Evolutionary conservation across 2,797 vertebrate species (phyloP).

Genomic region (Danionella dracula): DNA sequence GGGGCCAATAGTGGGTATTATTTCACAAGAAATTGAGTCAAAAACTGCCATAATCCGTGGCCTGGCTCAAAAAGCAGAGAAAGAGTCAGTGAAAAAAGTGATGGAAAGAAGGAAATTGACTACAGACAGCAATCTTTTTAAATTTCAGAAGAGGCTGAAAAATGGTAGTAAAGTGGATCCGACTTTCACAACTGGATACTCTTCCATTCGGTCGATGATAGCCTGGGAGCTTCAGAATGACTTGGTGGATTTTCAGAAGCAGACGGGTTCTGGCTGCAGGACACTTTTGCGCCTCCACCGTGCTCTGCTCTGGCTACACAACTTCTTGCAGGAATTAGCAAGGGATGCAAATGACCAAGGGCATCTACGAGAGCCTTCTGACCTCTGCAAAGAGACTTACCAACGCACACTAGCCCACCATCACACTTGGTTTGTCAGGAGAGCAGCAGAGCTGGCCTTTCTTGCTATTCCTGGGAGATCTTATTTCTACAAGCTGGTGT

Average conservation of each 20-base stretch:
- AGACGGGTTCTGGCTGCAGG: constrained; percentile 70
- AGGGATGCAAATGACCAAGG: constrained; percentile 45
- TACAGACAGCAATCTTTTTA: neutral
- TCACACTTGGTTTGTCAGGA: constrained; percentile 78
- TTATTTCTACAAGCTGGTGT: constrained; percentile 72
- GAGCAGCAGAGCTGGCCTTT: constrained; percentile 75
- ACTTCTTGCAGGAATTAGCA: constrained; percentile 74
- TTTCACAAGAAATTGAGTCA: constrained; percentile 73
- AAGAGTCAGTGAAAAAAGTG: neutral
- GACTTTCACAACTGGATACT: constrained; percentile 51
- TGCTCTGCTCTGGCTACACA: constrained; percentile 79
- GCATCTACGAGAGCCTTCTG: constrained; percentile 60
- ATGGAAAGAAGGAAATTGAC: neutral
- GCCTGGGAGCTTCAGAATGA: constrained; percentile 61
- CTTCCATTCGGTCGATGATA: constrained; percentile 75
- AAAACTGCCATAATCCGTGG: constrained; percentile 75
- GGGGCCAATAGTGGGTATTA: constrained; percentile 78
- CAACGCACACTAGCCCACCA: constrained; percentile 66
- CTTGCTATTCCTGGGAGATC: constrained; percentile 72
- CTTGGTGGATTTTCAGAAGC: constrained; percentile 64
- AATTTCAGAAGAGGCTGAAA: too few relatives aligned
- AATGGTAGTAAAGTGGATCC: neutral
- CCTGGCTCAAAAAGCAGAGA: constrained; percentile 54
- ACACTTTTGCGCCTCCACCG: constrained; percentile 79
- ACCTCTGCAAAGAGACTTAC: constrained; percentile 79